Percentiles rank a stretch among this genome's conserved stretches.
phyloP scores from a whole-genome alignment of 2,888 invertebrate species.

The Eupeodes luniger region DNA sequence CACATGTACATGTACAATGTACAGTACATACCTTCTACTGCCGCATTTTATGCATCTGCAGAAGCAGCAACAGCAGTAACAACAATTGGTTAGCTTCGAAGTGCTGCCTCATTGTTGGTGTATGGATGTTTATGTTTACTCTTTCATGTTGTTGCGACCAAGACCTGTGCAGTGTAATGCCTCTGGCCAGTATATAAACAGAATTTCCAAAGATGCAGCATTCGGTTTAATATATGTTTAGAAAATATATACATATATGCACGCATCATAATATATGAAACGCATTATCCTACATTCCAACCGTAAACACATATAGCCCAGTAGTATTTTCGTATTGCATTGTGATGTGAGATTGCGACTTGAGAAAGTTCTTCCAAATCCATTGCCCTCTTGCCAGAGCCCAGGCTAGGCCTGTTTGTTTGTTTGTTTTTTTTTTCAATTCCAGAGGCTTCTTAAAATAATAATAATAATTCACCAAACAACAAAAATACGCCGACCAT shows the following conservation, averaged over 20 bases:
- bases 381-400: background rate
- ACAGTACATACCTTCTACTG: background rate
- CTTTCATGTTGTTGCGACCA: conserved; percentile 40
- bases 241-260: conserved; percentile 50
- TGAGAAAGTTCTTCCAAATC: conserved; percentile 51
- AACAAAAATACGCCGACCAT: conserved; percentile 18
- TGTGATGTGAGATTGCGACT: conserved; percentile 17
- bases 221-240: conserved; percentile 71
- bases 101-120: background rate
- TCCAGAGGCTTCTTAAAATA: conserved; percentile 41
- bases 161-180: conserved; percentile 4
- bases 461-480: conserved; percentile 29
- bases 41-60: conserved; percentile 39
- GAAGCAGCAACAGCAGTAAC: conserved; percentile 35
- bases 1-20: background rate
- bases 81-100: conserved; percentile 27
- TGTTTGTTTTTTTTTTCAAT: conserved; percentile 3
- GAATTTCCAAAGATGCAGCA: conserved; percentile 6
- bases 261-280: no score
- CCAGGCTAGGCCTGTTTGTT: background rate
- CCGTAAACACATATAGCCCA: conserved; percentile 46
- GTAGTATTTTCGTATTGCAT: background rate
- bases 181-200: conserved; percentile 20
- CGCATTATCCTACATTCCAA: conserved; percentile 68
- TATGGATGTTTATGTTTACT: conserved; percentile 27